Conservation (phyloP, 1,140 invertebrate species). For the Lucilia sericata region DNA sequence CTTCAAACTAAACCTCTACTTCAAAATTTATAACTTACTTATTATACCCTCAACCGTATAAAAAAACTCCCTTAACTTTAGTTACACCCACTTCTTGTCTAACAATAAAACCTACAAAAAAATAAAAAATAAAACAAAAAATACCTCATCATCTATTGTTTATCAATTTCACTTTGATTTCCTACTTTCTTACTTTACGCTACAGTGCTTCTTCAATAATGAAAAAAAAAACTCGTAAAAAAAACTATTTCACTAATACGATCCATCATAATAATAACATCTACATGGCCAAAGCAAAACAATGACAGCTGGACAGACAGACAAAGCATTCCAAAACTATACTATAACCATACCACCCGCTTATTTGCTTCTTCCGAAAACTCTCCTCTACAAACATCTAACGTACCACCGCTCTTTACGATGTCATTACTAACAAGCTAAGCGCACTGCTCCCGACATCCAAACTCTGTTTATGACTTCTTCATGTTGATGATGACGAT, state of each 20-base stretch:
- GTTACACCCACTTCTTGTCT: conserved; percentile 15
- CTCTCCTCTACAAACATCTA: neutral
- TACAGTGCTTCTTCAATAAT: neutral
- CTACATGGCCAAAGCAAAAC: neutral
- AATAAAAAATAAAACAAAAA: neutral
- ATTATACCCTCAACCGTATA: neutral
- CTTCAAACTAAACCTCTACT: too few relatives aligned
- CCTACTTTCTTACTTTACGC: conserved; percentile 29
- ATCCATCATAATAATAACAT: conserved; percentile 19
- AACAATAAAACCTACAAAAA: neutral
- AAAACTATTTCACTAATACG: neutral
- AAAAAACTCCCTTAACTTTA: conserved; percentile 1
- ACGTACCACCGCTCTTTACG: neutral
- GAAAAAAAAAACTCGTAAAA: neutral
- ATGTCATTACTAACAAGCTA: neutral
- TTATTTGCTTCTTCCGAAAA: neutral
- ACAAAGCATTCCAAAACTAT: neutral
- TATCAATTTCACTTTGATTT: conserved; percentile 21
- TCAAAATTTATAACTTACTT: too few relatives aligned
- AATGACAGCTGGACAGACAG: neutral
- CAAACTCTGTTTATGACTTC: neutral
- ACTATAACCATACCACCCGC: conserved; percentile 11
- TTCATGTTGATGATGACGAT: too few relatives aligned
- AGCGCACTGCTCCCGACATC: neutral
- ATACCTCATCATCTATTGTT: conserved; percentile 17